Evolutionary conservation across 2,797 vertebrate species (phyloP).

Genomic region (Chrysocyon brachyurus): DNA sequence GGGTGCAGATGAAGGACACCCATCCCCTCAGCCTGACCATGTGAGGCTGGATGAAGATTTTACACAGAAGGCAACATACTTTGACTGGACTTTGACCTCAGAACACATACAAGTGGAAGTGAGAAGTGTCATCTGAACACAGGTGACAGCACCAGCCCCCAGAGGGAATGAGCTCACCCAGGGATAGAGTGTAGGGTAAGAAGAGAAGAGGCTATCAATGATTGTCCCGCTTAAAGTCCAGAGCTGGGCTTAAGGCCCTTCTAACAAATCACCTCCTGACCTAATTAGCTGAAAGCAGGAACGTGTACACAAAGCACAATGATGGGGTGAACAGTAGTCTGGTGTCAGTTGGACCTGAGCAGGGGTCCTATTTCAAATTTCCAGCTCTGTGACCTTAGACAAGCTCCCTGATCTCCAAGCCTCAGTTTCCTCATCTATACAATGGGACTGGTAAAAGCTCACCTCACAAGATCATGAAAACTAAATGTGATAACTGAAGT

Average conservation of each 20-base stretch:
- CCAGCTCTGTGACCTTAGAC: neutral
- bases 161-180: neutral
- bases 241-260: neutral
- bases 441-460: neutral
- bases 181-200: constrained; percentile 16
- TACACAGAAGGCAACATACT: neutral
- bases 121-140: constrained; percentile 26
- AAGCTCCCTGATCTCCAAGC: neutral
- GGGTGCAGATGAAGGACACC: neutral
- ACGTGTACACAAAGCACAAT: accelerated
- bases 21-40: neutral
- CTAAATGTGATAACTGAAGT: neutral
- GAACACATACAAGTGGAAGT: neutral
- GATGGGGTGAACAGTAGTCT: neutral
- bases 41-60: neutral
- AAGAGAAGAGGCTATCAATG: constrained; percentile 52
- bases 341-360: neutral
- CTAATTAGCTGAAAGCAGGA: constrained; percentile 68
- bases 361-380: neutral
- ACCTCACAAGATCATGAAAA: neutral
- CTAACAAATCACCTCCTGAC: constrained; percentile 57
- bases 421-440: neutral
- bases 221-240: neutral
- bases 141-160: neutral
- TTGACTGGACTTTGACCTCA: neutral